A percentile compares a stretch with the other conserved stretches of the same genome.
Conservation (phyloP, 2,113 vertebrate species). For the Neogobius melanostomus region DNA sequence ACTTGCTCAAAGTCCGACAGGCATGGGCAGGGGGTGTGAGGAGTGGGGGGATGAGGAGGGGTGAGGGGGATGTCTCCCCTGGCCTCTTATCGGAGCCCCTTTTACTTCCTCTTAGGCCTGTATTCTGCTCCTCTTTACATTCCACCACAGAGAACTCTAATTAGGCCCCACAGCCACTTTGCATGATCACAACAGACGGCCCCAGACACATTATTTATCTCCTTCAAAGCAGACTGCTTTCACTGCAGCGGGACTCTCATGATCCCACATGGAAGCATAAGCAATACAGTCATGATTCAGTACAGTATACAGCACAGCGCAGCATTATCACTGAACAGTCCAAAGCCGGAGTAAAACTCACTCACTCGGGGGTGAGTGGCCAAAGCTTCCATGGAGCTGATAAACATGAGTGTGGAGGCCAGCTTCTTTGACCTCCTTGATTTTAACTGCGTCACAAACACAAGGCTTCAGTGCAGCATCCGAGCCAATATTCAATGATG, state of each 20-base stretch:
- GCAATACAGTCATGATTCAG: constrained; percentile 1
- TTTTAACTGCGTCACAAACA: too few relatives aligned
- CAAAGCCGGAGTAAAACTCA: too few relatives aligned
- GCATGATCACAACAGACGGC: constrained; percentile 12
- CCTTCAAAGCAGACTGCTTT: constrained; percentile 18
- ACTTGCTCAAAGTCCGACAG: constrained; percentile 78
- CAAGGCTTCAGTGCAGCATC: too few relatives aligned
- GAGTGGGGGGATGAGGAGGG: background rate
- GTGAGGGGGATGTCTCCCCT: constrained; percentile 65
- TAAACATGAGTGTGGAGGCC: too few relatives aligned
- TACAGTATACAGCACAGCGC: constrained; percentile 13
- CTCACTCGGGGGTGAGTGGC: too few relatives aligned
- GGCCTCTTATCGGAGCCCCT: constrained; percentile 52
- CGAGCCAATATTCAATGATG: too few relatives aligned
- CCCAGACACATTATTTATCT: constrained; percentile 10
- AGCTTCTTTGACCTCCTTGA: too few relatives aligned
- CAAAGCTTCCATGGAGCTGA: too few relatives aligned
- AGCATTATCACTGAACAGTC: background rate
- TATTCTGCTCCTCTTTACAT: constrained; percentile 43
- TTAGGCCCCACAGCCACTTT: constrained; percentile 37
- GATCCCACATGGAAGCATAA: background rate
- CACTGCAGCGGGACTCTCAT: constrained; percentile 1
- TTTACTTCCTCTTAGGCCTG: constrained; percentile 34
- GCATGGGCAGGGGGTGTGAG: constrained; percentile 12
- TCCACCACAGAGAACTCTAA: constrained; percentile 46